These are phyloP conservation scores for Dendrocopos noguchii DNA, from an alignment of 2,113 vertebrate species.

Conservation along the genomic window DNA sequence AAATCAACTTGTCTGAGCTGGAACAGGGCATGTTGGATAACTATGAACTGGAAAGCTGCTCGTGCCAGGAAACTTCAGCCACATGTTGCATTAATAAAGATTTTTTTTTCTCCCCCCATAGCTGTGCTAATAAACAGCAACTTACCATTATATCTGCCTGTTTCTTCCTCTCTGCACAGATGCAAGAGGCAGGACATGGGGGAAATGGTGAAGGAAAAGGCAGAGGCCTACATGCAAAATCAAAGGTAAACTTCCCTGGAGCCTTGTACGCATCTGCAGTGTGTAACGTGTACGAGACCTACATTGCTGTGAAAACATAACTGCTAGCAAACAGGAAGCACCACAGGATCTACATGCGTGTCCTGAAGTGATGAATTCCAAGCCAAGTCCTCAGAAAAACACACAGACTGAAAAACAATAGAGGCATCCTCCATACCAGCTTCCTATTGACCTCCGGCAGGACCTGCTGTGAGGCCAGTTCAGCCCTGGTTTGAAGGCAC, in stretches of 20 bases:
- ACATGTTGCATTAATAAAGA: background rate
- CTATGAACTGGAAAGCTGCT: background rate
- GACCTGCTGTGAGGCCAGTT: background rate
- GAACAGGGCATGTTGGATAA: background rate
- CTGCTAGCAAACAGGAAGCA: slow-evolving; percentile 2
- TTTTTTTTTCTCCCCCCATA: background rate
- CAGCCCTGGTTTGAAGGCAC: rapidly evolving
- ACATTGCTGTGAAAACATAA: background rate
- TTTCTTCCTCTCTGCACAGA: background rate
- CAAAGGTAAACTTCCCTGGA: background rate
- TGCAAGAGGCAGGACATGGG: background rate
- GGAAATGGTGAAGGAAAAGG: background rate
- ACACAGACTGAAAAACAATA: background rate
- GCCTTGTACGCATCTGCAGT: background rate
- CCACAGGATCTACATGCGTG: background rate
- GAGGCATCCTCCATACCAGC: background rate
- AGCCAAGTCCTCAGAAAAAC: slow-evolving; percentile 2
- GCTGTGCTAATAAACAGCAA: background rate
- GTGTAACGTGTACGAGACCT: rapidly evolving
- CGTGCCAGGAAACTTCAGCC: background rate
- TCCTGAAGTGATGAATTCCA: background rate
- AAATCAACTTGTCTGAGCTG: slow-evolving; percentile 3
- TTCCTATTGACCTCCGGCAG: background rate
- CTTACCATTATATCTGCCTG: background rate
- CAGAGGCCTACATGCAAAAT: background rate